A percentile compares a stretch with the other conserved stretches of the same genome.
phyloP scores from a whole-genome alignment of 2,113 vertebrate species.

The Thymallus thymallus region DNA sequence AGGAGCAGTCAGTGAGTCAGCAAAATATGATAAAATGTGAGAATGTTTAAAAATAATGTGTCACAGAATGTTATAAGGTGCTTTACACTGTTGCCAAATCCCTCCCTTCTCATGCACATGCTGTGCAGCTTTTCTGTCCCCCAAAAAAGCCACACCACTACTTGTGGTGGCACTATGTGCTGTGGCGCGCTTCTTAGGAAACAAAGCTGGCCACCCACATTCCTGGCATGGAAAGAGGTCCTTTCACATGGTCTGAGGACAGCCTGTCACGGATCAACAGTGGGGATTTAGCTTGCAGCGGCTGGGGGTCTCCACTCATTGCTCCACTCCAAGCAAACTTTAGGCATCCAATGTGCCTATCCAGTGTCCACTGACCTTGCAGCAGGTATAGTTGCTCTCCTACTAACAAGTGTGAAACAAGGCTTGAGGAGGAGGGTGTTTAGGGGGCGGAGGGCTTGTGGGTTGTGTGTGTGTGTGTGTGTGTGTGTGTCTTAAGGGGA shows the following conservation, averaged over 20 bases:
- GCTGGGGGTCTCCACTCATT: slow-evolving; percentile 43
- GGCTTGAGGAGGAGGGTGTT: background rate
- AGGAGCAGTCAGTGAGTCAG: slow-evolving; percentile 29
- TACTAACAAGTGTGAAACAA: slow-evolving; percentile 7
- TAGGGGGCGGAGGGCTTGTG: background rate
- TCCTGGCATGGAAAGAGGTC: slow-evolving; percentile 52
- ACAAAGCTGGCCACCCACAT: slow-evolving; percentile 51
- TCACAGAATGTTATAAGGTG: background rate
- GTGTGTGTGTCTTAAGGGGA: slow-evolving; percentile 2
- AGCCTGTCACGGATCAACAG: slow-evolving; percentile 55
- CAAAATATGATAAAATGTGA: slow-evolving; percentile 2
- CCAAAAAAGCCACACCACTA: background rate
- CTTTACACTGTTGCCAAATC: slow-evolving; percentile 2
- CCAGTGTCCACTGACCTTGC: slow-evolving; percentile 19
- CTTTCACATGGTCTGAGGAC: slow-evolving; percentile 58
- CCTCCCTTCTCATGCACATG: background rate
- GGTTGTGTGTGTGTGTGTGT: background rate
- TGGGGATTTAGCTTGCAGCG: slow-evolving; percentile 40
- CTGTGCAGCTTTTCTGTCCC: background rate
- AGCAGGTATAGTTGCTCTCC: slow-evolving; percentile 22
- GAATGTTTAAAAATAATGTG: background rate
- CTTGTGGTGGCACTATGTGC: slow-evolving; percentile 9
- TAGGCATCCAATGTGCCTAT: too few species aligned
- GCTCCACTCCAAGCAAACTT: slow-evolving; percentile 41
- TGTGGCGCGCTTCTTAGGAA: slow-evolving; percentile 40